These are phyloP conservation scores for Xiphorhynchus erythropygius DNA, from an alignment of 2,797 vertebrate species.

Conservation along the genomic window DNA sequence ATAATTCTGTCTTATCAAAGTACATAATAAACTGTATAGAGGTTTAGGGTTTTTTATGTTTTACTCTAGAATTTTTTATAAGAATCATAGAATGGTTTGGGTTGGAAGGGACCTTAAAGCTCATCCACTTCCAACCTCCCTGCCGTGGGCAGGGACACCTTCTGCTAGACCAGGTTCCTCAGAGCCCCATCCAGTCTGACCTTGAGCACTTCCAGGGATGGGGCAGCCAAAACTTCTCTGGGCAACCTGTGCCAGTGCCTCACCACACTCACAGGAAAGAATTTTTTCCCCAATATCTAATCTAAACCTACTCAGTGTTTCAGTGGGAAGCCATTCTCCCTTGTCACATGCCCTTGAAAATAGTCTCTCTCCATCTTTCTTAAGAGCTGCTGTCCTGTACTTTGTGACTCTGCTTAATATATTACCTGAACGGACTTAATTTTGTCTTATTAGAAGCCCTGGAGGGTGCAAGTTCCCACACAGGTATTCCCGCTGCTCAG, in stretches of 20 bases:
- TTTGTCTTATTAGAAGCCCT: slow-evolving; percentile 82
- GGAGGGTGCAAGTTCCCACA: slow-evolving; percentile 80
- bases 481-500: slow-evolving; percentile 82
- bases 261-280: not conserved
- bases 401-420: not conserved
- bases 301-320: not conserved
- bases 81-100: not conserved
- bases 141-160: not conserved
- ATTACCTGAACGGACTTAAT: slow-evolving; percentile 8
- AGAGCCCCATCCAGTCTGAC: rapidly evolving
- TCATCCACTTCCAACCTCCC: not conserved
- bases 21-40: not conserved
- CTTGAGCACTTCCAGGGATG: not conserved
- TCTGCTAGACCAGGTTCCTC: rapidly evolving
- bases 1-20: not conserved
- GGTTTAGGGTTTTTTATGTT: not conserved
- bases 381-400: slow-evolving; percentile 34
- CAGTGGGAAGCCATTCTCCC: not conserved
- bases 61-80: not conserved
- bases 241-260: not conserved
- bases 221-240: not conserved
- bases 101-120: not conserved
- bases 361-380: not conserved
- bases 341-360: not conserved
- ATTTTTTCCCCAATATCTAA: not conserved